phyloP scores from a whole-genome alignment of 2,797 vertebrate species.

The Sebastes aleutianus region DNA sequence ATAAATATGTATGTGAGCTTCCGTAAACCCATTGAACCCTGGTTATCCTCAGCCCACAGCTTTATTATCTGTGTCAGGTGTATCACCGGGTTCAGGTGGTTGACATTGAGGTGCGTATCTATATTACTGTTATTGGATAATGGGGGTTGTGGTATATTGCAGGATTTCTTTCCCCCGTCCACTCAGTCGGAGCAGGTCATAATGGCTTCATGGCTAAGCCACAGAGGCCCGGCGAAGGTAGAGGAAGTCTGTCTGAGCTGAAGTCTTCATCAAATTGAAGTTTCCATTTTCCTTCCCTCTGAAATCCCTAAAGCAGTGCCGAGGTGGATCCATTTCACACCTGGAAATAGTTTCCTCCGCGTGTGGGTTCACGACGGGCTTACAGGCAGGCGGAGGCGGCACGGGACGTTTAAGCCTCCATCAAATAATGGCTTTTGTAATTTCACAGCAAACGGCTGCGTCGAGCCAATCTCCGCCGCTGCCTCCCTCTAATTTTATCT shows the following conservation, averaged over 20 bases:
- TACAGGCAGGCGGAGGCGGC: constrained; percentile 29
- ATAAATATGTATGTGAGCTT: neutral
- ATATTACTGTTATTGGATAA: constrained; percentile 36
- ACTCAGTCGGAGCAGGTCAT: constrained; percentile 24
- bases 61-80: constrained; percentile 8
- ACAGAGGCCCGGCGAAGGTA: constrained; percentile 14
- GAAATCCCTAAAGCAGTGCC: constrained; percentile 53
- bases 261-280: constrained; percentile 61
- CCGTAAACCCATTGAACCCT: neutral
- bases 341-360: constrained; percentile 63
- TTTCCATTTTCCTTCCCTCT: constrained; percentile 52
- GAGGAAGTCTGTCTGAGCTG: constrained; percentile 32
- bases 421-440: constrained; percentile 66
- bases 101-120: constrained; percentile 22
- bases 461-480: constrained; percentile 37
- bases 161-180: constrained; percentile 9
- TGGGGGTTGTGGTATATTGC: constrained; percentile 38
- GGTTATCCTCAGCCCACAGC: neutral
- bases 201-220: constrained; percentile 28
- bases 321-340: constrained; percentile 70
- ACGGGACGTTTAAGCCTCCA: constrained; percentile 52
- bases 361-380: constrained; percentile 30
- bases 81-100: constrained; percentile 22
- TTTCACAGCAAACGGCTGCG: constrained; percentile 59
- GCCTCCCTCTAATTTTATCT: constrained; percentile 55